Evolutionary conservation across 1,140 invertebrate species (phyloP).

Genomic region (Pemphigus obesinymphae): DNA sequence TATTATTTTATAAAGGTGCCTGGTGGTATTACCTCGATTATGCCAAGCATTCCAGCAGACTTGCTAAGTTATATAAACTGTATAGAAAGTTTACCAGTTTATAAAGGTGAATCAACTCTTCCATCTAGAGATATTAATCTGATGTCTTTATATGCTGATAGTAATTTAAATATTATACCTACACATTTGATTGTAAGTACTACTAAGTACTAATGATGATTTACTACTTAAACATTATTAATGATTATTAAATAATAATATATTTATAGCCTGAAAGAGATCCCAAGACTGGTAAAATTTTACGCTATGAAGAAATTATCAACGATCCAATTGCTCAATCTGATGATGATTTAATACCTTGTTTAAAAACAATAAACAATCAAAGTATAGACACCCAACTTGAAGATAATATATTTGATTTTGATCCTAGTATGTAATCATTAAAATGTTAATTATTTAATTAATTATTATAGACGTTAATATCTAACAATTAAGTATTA

Average conservation of each 20-base stretch:
- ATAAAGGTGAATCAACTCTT: conserved; percentile 12
- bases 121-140: conserved; percentile 34
- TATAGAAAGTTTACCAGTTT: conserved; percentile 14
- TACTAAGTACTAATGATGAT: background rate
- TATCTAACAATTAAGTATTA: background rate
- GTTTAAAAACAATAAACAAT: conserved; percentile 50
- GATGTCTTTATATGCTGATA: conserved; percentile 1
- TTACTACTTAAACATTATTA: background rate
- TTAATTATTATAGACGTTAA: background rate
- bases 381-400: conserved; percentile 58
- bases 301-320: conserved; percentile 64
- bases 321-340: conserved; percentile 59
- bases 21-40: conserved; percentile 23
- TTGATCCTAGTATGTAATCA: conserved; percentile 75
- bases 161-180: background rate
- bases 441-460: conserved; percentile 55
- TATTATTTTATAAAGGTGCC: conserved; percentile 2
- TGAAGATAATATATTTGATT: conserved; percentile 60
- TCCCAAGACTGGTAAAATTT: conserved; percentile 64
- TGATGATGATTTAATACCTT: conserved; percentile 70
- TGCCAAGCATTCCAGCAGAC: conserved; percentile 24
- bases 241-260: background rate
- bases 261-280: conserved; percentile 60
- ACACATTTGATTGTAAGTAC: conserved; percentile 16
- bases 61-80: conserved; percentile 31